These are phyloP conservation scores for Schrankia costaestrigalis DNA, from an alignment of 2,888 invertebrate genomes.

Conservation along the genomic window DNA sequence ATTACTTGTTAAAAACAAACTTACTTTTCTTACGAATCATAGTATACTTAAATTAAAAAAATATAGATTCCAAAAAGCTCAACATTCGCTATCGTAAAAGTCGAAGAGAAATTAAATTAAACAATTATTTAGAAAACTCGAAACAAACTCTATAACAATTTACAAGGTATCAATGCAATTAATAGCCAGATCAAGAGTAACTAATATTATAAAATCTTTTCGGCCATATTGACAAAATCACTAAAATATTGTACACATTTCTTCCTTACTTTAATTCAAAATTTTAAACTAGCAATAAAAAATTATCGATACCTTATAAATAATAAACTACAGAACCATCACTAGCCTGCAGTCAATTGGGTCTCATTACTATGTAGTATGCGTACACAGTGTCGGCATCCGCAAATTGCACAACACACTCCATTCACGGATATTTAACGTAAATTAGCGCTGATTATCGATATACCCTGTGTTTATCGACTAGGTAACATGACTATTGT, in stretches of 20 bases:
- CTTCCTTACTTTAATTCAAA: conserved; percentile 17
- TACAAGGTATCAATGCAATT: too few relatives aligned
- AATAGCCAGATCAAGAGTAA: too few relatives aligned
- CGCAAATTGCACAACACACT: conserved; percentile 61
- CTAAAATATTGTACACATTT: conserved; percentile 1
- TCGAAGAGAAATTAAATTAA: too few relatives aligned
- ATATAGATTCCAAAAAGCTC: too few relatives aligned
- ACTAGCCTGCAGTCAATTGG: conserved; percentile 44
- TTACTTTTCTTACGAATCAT: too few relatives aligned
- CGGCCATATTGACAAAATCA: conserved; percentile 1
- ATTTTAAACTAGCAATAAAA: conserved; percentile 10
- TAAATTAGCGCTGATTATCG: conserved; percentile 54
- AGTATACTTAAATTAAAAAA: too few relatives aligned
- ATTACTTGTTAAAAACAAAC: too few relatives aligned
- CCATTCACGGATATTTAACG: conserved; percentile 64
- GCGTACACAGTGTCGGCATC: conserved; percentile 35
- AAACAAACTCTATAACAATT: too few relatives aligned
- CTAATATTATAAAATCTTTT: too few relatives aligned
- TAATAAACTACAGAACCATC: conserved; percentile 27
- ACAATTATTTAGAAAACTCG: too few relatives aligned
- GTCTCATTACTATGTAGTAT: conserved; percentile 40
- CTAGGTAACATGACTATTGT: conserved; percentile 30
- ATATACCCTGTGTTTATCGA: conserved; percentile 43
- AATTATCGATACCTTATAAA: conserved; percentile 25
- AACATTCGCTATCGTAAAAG: too few relatives aligned